Evolutionary conservation across 2,113 vertebrate species (phyloP), one percentile per base, ranked within the genome.

Genomic region (Piprites chloris): DNA sequence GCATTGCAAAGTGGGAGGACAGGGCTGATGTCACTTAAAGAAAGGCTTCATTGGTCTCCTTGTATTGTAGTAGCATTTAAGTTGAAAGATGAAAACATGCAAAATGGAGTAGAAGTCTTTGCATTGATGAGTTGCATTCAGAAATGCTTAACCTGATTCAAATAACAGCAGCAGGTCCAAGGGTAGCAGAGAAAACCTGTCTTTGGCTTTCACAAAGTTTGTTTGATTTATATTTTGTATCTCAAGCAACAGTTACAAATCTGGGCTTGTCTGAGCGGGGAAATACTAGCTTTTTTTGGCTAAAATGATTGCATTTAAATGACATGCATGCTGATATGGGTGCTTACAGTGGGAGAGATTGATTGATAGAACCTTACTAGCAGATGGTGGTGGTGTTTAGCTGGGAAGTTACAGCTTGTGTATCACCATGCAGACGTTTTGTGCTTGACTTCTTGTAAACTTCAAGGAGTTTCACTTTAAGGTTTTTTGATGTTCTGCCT

Each of bases 321-420:
- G 33, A 27, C 28, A 6, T 0, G 4, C 5, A 0, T 39, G 20
- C 52, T 76, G 41, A 32, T 46, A n/a, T 0, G 5, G 30, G 19
- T 56, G 19, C 56, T 76, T 66, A 7, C 42, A 49, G 35, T 32
- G 20, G 14, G 41, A 32, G 80, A 26, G 26, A 46, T 11, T 12
- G 61, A 20, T 18, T 14, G 62, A 39, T 65, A 9, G 1, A 24
- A 33, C 28, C 53, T 71, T 30, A 47, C 27, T 63, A 75, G n/a
- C 39, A 74, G 47, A 28, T 75, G 49, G 27, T 49, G 14, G 47
- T 49, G 18, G 33, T 32, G 7, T 66, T 85, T 12, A 55, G 39
- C 35, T 65, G 42, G 19, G 69, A 42, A 63, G 33, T 32, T 79
- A 75, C 11, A 75, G 32, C 14, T 76, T 30, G 4, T 58, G 12